phyloP scores from a whole-genome alignment of 2,113 vertebrate genomes.

The Zootoca vivipara region DNA sequence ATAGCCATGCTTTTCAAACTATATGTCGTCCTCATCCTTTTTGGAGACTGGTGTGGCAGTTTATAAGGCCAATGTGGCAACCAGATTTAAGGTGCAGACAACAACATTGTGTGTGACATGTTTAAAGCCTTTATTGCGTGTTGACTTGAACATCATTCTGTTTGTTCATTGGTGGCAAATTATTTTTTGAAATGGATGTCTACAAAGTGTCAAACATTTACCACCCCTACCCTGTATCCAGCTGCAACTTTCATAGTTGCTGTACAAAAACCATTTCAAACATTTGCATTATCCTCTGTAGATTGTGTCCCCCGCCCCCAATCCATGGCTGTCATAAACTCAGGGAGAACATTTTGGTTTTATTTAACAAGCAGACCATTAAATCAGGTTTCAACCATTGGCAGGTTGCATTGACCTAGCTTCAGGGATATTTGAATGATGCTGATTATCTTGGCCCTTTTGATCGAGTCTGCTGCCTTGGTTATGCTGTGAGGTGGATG shows the following conservation, averaged over 20 bases:
- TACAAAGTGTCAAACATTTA: not conserved
- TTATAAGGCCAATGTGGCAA: constrained; percentile 18
- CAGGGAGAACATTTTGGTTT: not conserved
- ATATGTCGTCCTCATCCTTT: not conserved
- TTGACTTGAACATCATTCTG: not conserved
- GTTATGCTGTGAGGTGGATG: not conserved
- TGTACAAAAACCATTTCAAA: not conserved
- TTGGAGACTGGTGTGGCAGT: constrained; percentile 26
- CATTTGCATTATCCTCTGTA: too few species aligned
- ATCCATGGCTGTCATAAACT: not conserved
- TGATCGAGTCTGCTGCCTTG: not conserved
- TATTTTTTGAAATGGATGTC: not conserved
- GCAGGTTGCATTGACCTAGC: not conserved
- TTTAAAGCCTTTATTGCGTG: not conserved
- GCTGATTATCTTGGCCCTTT: not conserved
- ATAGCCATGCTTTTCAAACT: constrained; percentile 12
- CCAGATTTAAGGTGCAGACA: not conserved
- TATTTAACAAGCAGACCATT: not conserved
- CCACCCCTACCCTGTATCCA: not conserved
- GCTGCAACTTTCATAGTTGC: not conserved
- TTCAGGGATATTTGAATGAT: not conserved
- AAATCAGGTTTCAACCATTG: not conserved
- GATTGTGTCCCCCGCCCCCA: not conserved
- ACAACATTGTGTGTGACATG: not conserved
- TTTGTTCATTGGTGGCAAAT: not conserved